Base-by-base conservation (phyloP, 2,797 vertebrate species). In the Pygocentrus nattereri region DNA sequence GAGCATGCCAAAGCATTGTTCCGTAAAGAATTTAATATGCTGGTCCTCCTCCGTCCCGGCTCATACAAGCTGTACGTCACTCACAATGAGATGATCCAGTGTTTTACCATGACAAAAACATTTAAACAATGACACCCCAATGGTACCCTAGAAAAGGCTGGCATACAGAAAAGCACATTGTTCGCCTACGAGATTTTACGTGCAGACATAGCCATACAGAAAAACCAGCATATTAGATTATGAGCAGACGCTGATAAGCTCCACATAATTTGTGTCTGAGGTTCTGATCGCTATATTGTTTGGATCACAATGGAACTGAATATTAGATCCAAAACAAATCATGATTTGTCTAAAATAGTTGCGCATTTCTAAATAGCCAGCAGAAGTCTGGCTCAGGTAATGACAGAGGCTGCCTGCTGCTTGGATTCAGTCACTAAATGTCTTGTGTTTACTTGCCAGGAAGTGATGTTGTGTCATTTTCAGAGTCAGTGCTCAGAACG, bases 41-140 rank as follows among this genome's bases (percentile, higher is more conserved):
- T n/a, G 18, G 27, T 54, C 49, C 30, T 73, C 30, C 49, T 73
- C 70, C 11, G 50, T 12, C 52, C 49, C 50, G 56, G 71, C 52
- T 73, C 50, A n/a, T 54, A 73, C 27, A 44, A 47, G 56, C 68
- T 47, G 44, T 49, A 62, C 41, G 56, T 70, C 75, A 68, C 47
- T 52, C 75, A 77, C 62, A 68, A 65, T 54, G 62, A 68, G 62
- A 74, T 41, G 71, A 74, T 74, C 71, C 70, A 58, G 85, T 85
- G 89, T 93, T 93, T 93, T 93, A 93, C 87, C 91, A 93, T 93
- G 82, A 92, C 92, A 94, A 93, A 93, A 90, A 90, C 58, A 81
- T 85, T 65, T 90, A 91, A 86, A 93, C 92, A 94, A 93, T 91
- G 68, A 90, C 82, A 81, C 71, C 74, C 88, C 68, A 30, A 21